Evolutionary conservation across 1,140 invertebrate species (phyloP), one percentile per base, ranked within the genome.

Genomic region (Lutraria rhynchaena): DNA sequence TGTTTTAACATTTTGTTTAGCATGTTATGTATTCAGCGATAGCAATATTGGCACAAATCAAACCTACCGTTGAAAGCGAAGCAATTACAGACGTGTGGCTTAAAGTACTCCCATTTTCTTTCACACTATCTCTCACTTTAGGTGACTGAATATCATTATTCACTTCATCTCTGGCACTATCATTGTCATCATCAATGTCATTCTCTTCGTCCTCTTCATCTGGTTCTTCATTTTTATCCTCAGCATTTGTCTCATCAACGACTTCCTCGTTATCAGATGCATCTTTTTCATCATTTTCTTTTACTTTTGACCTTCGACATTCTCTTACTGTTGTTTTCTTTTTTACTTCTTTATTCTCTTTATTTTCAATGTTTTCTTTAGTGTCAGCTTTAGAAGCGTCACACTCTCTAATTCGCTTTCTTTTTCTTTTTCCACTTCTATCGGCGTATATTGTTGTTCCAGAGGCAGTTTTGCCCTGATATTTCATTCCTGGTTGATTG

Each of bases 311-410:
- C n/a, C 24, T 55, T 19, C 19, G 17, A 55, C 24, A 27, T 55
- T 55, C 51, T 55, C 24, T 55, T 5, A 27, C 51, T 29, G 44
- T 27, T 7, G 22, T 67, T 49, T 67, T 67, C 44, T 67, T 67
- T 46, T 46, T 65, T 27, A 13, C 31, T 51, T 49, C 63, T 41
- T 41, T 41, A 41, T 41, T 41, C 5, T 41, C 37, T 41, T 41
- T 41, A 41, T 5, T 15, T 41, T 41, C 37, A 15, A 5, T 5
- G 37, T 41, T 41, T 41, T 41, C 37, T 41, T 41, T 41, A 41
- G 5, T 41, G 15, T 41, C 37, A 3, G 22, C 9, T 29, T 67
- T 67, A 49, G 41, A 31, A 15, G 63, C 35, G 44, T 67, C 63
- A 41, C 41, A 46, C 17, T 49, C 63, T 27, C 24, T 67, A 27